Evolutionary conservation across 1,140 invertebrate species (phyloP), one percentile per base, ranked within the genome.

Genomic region (Melipona quadrifasciata): DNA sequence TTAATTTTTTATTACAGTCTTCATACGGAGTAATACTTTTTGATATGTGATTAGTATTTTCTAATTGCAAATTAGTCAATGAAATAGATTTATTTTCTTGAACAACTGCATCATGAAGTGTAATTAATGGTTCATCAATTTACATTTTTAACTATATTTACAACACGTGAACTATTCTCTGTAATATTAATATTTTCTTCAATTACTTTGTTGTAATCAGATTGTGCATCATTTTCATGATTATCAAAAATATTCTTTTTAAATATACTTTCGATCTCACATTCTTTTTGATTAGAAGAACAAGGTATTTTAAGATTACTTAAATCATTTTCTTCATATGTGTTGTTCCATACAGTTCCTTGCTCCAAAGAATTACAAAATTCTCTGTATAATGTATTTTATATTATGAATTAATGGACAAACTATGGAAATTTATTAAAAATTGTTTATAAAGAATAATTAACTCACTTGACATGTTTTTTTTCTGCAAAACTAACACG

Each of bases 401-500:
- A 82, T 31, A 57, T 5, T 17, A 34, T 83, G 1, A 55, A 75
- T 76, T 74, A 70, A 75, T n/a, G 19, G 67, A 72, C 16, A 12
- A 68, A 77, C 72, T 67, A 34, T 17, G 12, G 3, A 78, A 24
- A 24, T 65, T 27, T 17, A 77, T 34, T 34, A 19, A 73, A 47
- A 51, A 77, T 31, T 55, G 70, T 51, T 51, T 58, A 19, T 53
- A 53, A 71, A 2, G 17, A 81, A n/a, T 17, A 47, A 80, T 19
- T 10, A 58, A 90, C 89, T 90, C 73, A 93, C 92, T 93, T 93
- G 24, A 93, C 90, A 84, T 91, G 91, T 65, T 92, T 93, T 57
- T 91, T 93, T 64, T 92, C 92, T 11, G 92, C 92, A 86, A 93
- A 93, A 64, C 92, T 93, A 47, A 93, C 92, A 11, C 92, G 87